A percentile compares a stretch with the other conserved stretches of the same genome.
These are phyloP conservation scores for Otolemur garnettii DNA, from an alignment of 2,113 vertebrate species.

Conservation along the genomic window DNA sequence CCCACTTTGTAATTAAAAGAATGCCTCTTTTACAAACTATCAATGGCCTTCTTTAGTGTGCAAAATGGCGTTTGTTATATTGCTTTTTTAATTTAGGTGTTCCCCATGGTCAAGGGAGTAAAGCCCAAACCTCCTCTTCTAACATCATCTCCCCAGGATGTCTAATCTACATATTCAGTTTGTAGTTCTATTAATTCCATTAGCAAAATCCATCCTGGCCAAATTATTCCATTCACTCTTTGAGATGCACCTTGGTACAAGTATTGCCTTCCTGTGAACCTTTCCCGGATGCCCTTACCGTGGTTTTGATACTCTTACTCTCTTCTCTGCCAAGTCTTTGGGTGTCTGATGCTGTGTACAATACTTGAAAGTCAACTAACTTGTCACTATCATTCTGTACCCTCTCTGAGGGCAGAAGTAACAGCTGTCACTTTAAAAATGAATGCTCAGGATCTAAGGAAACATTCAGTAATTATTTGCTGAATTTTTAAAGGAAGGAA, in stretches of 20 bases:
- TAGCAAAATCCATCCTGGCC: not conserved
- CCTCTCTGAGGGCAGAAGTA: not conserved
- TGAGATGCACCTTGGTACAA: not conserved
- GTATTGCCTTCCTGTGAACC: not conserved
- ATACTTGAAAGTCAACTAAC: not conserved
- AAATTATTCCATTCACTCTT: not conserved
- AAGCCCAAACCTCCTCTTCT: not conserved
- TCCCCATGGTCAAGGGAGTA: not conserved
- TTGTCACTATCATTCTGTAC: not conserved
- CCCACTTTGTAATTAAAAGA: not conserved
- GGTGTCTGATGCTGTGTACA: not conserved
- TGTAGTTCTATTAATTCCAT: not conserved
- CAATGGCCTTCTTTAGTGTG: not conserved
- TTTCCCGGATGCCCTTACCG: rapidly evolving
- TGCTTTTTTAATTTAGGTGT: not conserved
- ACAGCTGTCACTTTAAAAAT: not conserved
- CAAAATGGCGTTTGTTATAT: not conserved
- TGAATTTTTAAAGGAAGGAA: not conserved
- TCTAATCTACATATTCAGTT: not conserved
- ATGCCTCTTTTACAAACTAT: not conserved
- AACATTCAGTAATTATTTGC: not conserved
- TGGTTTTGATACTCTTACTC: not conserved
- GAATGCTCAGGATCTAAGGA: not conserved
- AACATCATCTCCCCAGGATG: not conserved
- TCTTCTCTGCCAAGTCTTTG: not conserved